Evolutionary conservation across 2,113 vertebrate species (phyloP).

Genomic region (Oryzias celebensis): DNA sequence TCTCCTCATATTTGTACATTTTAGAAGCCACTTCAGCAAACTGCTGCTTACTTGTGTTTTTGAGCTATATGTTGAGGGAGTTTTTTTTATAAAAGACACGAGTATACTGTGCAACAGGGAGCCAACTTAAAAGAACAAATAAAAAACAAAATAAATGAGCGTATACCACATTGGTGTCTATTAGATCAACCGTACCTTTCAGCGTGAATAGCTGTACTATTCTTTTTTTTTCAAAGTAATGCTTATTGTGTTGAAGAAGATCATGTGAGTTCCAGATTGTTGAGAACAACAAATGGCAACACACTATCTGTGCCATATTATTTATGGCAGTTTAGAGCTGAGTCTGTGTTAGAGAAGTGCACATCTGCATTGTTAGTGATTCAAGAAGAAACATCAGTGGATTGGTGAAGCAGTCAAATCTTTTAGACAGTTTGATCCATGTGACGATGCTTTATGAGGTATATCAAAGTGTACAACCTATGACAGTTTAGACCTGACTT

Average conservation of each 20-base stretch:
- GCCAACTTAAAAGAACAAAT: conserved; percentile 27
- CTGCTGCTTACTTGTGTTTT: conserved; percentile 48
- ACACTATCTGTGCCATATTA: conserved; percentile 15
- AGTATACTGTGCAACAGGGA: conserved; percentile 54
- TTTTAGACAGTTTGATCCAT: conserved; percentile 18
- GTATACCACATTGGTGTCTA: conserved; percentile 74
- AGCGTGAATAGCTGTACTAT: conserved; percentile 52
- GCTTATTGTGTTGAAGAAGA: conserved; percentile 50
- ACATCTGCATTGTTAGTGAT: conserved; percentile 42
- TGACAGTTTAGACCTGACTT: conserved; percentile 54
- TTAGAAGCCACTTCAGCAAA: conserved; percentile 47
- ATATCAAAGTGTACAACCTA: conserved; percentile 31
- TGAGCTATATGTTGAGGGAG: conserved; percentile 47
- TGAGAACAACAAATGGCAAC: conserved; percentile 13
- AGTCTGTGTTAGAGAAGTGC: conserved; percentile 33
- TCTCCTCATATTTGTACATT: conserved; percentile 24
- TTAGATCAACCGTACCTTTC: conserved; percentile 56
- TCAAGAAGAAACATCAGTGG: conserved; percentile 19
- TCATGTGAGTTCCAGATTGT: conserved; percentile 45
- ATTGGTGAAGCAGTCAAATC: conserved; percentile 24
- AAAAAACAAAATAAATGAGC: conserved; percentile 21
- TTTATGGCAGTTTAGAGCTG: conserved; percentile 30
- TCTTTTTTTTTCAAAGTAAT: conserved; percentile 45
- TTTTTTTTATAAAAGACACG: conserved; percentile 48
- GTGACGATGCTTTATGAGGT: conserved; percentile 48